A percentile compares a stretch with the other conserved stretches of the same genome.
Evolutionary conservation across 2,888 invertebrate genomes (phyloP).

Genomic region (Polyommatus iphigenia): DNA sequence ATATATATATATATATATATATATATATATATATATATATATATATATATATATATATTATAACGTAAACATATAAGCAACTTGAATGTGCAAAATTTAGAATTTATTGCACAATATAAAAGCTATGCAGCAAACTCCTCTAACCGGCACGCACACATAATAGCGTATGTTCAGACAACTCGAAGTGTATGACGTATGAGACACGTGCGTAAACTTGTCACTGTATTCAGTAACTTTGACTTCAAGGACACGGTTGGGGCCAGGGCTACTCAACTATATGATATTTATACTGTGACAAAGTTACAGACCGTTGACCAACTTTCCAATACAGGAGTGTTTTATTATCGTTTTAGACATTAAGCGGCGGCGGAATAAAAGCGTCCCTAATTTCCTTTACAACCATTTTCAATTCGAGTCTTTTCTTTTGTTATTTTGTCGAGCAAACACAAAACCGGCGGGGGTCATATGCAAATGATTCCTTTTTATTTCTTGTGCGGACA

Average conservation of each 20-base stretch:
- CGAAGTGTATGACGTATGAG: too few relatives aligned
- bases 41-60: too few relatives aligned
- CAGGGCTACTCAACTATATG: background rate
- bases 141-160: too few relatives aligned
- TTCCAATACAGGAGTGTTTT: background rate
- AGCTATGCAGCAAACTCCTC: too few relatives aligned
- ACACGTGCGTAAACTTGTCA: too few relatives aligned
- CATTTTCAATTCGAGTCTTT: slow-evolving; percentile 20
- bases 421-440: slow-evolving; percentile 16
- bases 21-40: too few relatives aligned
- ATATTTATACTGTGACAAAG: too few relatives aligned
- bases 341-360: slow-evolving; percentile 4
- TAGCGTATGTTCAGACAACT: too few relatives aligned
- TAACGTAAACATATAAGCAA: too few relatives aligned
- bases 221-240: background rate
- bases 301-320: background rate
- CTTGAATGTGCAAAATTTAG: too few relatives aligned
- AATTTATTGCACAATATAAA: too few relatives aligned
- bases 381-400: slow-evolving; percentile 5
- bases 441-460: slow-evolving; percentile 18
- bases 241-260: background rate
- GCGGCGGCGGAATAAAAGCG: background rate
- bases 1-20: too few relatives aligned
- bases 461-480: slow-evolving; percentile 22
- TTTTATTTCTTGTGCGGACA: slow-evolving; percentile 22